These are phyloP conservation scores for Puma concolor DNA, from an alignment of 2,113 vertebrate species.

Conservation along the genomic window DNA sequence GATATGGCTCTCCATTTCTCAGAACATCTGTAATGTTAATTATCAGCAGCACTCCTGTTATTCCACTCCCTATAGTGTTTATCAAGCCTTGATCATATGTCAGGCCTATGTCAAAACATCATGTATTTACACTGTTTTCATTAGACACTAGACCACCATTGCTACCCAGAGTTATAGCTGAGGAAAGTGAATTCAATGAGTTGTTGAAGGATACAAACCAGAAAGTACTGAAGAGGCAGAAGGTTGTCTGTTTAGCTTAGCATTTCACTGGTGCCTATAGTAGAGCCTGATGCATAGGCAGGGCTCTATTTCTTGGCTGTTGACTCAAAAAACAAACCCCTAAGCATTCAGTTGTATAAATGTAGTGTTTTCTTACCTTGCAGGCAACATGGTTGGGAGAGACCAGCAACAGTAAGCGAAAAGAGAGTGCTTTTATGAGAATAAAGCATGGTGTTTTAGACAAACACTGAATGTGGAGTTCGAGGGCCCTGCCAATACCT, in stretches of 20 bases:
- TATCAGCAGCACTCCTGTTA: neutral
- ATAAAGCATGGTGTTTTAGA: neutral
- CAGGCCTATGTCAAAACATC: neutral
- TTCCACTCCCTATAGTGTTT: neutral
- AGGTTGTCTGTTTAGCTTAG: neutral
- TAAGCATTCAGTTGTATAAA: neutral
- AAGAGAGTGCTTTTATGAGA: neutral
- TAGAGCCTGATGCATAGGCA: neutral
- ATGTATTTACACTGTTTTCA: neutral
- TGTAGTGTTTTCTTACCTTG: neutral
- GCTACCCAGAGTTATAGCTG: fast-evolving
- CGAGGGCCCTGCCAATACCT: neutral
- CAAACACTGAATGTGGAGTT: neutral
- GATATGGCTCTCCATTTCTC: neutral
- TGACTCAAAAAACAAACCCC: neutral
- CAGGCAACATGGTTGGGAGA: neutral
- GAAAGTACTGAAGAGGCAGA: neutral
- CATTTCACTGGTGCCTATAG: neutral
- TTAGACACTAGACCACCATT: neutral
- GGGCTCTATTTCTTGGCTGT: neutral
- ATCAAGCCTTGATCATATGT: neutral
- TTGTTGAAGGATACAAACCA: neutral
- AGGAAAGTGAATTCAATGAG: neutral
- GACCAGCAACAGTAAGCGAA: neutral
- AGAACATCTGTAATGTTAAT: neutral